Conservation (phyloP, 1,140 invertebrate species). For the Diabrotica undecimpunctata region DNA sequence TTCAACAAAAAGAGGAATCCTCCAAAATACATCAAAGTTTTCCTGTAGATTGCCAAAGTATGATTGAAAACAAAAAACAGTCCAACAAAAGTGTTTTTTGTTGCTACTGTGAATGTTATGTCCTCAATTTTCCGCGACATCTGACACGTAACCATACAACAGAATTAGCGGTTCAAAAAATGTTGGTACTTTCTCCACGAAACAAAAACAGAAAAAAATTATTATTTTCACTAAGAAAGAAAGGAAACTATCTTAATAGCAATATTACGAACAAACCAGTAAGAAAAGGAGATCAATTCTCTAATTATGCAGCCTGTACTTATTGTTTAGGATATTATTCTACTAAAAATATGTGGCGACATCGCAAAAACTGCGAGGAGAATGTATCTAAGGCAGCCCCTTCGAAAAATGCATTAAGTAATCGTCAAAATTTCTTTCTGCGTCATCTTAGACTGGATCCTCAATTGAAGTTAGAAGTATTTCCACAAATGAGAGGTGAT, state of each 20-base stretch:
- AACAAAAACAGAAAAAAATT: slow-evolving; percentile 9
- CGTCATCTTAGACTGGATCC: neutral
- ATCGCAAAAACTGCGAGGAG: slow-evolving; percentile 11
- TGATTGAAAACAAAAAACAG: too few relatives aligned
- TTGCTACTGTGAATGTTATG: too few relatives aligned
- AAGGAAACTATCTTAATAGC: slow-evolving; percentile 7
- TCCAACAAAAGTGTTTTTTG: too few relatives aligned
- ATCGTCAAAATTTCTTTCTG: slow-evolving; percentile 7
- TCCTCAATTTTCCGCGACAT: too few relatives aligned
- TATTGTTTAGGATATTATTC: slow-evolving; percentile 16
- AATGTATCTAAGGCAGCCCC: neutral
- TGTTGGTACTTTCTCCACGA: neutral
- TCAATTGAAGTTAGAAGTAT: slow-evolving; percentile 18
- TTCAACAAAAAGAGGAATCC: too few relatives aligned
- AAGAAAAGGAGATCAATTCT: neutral
- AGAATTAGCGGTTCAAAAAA: slow-evolving; percentile 7
- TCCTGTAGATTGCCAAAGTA: too few relatives aligned
- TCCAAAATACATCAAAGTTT: too few relatives aligned
- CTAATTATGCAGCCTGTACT: slow-evolving; percentile 6
- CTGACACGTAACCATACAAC: neutral
- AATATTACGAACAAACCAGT: neutral
- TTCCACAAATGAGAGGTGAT: slow-evolving; percentile 27
- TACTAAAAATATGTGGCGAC: slow-evolving; percentile 1
- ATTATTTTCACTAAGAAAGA: slow-evolving; percentile 10
- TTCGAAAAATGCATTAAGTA: neutral